phyloP scores from a whole-genome alignment of 2,113 vertebrate species.

The Deroptyus accipitrinus region DNA sequence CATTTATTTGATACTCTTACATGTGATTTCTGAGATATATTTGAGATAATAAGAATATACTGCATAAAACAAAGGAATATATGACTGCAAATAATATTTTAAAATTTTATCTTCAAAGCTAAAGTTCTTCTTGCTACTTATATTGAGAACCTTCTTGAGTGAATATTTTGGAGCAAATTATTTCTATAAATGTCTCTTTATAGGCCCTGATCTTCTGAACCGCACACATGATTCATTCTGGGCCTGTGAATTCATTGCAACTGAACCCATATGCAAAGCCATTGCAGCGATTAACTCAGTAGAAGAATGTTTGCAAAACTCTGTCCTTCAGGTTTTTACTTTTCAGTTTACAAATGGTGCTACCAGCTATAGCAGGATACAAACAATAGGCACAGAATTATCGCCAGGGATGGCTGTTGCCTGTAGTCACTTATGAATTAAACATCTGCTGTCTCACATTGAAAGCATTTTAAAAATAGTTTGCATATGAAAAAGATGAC shows the following conservation, averaged over 20 bases:
- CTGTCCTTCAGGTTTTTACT: neutral
- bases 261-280: neutral
- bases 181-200: neutral
- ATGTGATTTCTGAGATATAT: neutral
- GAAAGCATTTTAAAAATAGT: neutral
- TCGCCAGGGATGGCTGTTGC: constrained; percentile 9
- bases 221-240: neutral
- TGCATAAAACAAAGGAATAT: neutral
- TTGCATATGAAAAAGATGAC: constrained; percentile 30
- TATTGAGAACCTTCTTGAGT: neutral
- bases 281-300: neutral
- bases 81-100: neutral
- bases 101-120: neutral
- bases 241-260: neutral
- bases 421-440: constrained; percentile 35
- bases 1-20: neutral
- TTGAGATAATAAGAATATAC: neutral
- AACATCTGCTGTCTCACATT: neutral
- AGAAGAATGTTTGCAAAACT: neutral
- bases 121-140: neutral
- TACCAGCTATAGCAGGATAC: neutral
- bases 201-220: neutral
- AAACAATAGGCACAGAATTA: constrained; percentile 2
- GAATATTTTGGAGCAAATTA: neutral
- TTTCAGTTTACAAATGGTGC: neutral